These are phyloP conservation scores for Helarctos malayanus DNA, from an alignment of 2,797 vertebrate genomes.

Conservation along the genomic window DNA sequence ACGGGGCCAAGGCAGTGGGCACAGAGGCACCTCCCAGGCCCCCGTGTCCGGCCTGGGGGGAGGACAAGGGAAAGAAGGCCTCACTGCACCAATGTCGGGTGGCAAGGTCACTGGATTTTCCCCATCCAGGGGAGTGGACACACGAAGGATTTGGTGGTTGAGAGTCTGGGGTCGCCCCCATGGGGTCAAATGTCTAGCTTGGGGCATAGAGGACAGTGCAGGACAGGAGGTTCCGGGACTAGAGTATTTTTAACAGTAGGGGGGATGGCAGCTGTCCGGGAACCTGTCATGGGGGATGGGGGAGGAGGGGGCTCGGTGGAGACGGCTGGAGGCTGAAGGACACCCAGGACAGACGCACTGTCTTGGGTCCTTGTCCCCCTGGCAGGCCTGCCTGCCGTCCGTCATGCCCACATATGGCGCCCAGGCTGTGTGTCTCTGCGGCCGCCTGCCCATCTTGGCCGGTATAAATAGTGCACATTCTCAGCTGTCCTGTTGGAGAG, in stretches of 20 bases:
- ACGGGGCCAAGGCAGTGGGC: accelerated
- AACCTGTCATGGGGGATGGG: neutral
- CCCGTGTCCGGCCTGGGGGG: neutral
- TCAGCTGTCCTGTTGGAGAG: slow-evolving; percentile 90
- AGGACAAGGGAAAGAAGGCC: neutral
- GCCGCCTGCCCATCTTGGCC: neutral
- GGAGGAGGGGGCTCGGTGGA: slow-evolving; percentile 36
- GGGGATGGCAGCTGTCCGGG: slow-evolving; percentile 58
- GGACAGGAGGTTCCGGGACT: neutral
- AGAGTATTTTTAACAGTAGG: slow-evolving; percentile 62
- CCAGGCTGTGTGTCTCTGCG: neutral
- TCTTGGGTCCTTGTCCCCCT: neutral
- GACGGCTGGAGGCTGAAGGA: slow-evolving; percentile 67
- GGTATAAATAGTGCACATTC: slow-evolving; percentile 89
- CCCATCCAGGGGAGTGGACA: neutral
- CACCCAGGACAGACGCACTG: slow-evolving; percentile 78
- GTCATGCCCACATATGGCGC: slow-evolving; percentile 90
- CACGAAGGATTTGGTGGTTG: neutral
- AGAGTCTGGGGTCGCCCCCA: neutral
- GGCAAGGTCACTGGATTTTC: neutral
- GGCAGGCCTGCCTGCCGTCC: neutral
- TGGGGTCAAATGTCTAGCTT: neutral
- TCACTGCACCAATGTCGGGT: accelerated
- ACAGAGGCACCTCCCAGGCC: neutral
- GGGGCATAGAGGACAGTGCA: neutral